These are phyloP conservation scores for Cantharis nigra DNA, from an alignment of 2,888 invertebrate species.

Conservation along the genomic window DNA sequence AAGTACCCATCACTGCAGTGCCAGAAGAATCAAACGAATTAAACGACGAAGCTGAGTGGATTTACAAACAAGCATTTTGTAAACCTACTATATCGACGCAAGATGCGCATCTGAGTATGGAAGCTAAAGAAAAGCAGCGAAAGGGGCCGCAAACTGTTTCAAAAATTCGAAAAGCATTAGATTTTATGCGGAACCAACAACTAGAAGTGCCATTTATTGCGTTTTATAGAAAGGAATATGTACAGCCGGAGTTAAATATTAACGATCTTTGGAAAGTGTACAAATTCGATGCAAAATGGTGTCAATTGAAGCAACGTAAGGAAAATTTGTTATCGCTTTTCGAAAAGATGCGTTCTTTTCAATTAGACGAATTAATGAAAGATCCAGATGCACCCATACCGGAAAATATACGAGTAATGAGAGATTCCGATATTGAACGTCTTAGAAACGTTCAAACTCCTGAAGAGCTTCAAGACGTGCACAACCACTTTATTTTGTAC, in stretches of 20 bases:
- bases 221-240: conserved; percentile 97
- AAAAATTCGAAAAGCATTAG: conserved; percentile 93
- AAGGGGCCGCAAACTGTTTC: conserved; percentile 74
- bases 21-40: conserved; percentile 85
- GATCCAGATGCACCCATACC: conserved; percentile 84
- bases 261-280: conserved; percentile 99
- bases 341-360: conserved; percentile 91
- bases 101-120: conserved; percentile 61
- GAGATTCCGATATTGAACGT: conserved; percentile 83
- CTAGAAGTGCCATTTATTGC: conserved; percentile 98
- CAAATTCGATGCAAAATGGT: conserved; percentile 71
- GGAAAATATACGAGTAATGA: conserved; percentile 79
- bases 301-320: conserved; percentile 84
- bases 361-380: conserved; percentile 79
- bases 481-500: conserved; percentile 90
- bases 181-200: conserved; percentile 94
- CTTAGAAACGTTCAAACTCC: conserved; percentile 77
- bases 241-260: conserved; percentile 90
- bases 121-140: conserved; percentile 61
- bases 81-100: conserved; percentile 82
- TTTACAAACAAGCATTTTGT: conserved; percentile 91
- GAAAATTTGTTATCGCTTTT: conserved; percentile 80
- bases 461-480: conserved; percentile 92
- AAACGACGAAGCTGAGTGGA: conserved; percentile 96
- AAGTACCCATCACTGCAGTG: conserved; percentile 82